phyloP scores from a whole-genome alignment of 2,113 vertebrate genomes.

The Anolis sagrei region DNA sequence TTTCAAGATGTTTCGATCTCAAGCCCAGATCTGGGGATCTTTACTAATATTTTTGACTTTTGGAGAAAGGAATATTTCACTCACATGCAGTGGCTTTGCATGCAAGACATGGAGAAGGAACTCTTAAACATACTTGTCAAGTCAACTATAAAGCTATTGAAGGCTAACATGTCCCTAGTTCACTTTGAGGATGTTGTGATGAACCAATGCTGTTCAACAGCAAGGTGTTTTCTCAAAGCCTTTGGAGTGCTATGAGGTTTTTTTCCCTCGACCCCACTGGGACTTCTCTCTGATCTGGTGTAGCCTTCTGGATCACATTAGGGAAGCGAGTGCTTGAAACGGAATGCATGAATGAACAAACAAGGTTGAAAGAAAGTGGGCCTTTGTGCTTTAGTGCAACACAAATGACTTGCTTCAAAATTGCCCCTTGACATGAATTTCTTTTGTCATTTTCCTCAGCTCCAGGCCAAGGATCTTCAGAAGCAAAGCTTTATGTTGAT shows the following conservation, averaged over 20 bases:
- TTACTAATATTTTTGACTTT: not conserved
- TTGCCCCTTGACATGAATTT: slow-evolving; percentile 26
- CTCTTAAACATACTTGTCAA: slow-evolving; percentile 19
- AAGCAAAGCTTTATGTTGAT: slow-evolving; percentile 56
- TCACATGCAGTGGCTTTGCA: not conserved
- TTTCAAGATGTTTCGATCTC: not conserved
- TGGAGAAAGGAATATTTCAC: not conserved
- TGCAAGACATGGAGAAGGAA: not conserved
- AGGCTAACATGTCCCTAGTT: not conserved
- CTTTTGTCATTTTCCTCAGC: slow-evolving; percentile 53
- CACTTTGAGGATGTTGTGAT: slow-evolving; percentile 39
- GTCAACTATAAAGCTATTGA: slow-evolving; percentile 28
- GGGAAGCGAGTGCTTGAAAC: slow-evolving; percentile 61
- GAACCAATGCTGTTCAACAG: slow-evolving; percentile 25
- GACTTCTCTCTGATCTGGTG: slow-evolving; percentile 53
- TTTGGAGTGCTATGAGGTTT: slow-evolving; percentile 45
- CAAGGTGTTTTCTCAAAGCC: slow-evolving; percentile 47
- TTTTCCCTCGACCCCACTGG: slow-evolving; percentile 13
- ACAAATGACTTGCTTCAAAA: slow-evolving; percentile 58
- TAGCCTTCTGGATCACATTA: slow-evolving; percentile 57
- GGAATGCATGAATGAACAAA: slow-evolving; percentile 68
- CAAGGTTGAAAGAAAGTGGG: slow-evolving; percentile 46
- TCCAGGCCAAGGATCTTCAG: slow-evolving; percentile 21
- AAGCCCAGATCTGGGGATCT: not conserved
- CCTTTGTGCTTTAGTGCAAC: slow-evolving; percentile 47